Evolutionary conservation across 2,888 invertebrate genomes (phyloP), one percentile per base, ranked within the genome.

Genomic region (Melanchra persicariae): DNA sequence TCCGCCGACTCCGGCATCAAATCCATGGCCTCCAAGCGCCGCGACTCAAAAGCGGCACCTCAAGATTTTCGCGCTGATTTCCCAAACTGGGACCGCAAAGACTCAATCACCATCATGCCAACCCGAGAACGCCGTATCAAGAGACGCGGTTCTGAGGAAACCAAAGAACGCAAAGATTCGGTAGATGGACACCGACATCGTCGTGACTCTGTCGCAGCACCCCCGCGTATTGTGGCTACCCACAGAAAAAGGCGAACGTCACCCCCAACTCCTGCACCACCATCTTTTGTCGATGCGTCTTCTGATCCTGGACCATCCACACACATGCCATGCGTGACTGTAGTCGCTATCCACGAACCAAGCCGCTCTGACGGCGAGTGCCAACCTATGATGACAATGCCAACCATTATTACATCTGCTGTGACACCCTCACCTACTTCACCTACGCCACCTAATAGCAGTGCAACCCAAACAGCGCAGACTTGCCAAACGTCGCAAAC

Each of bases 1-100:
- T 98, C 98, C 72, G 98, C 98, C 58, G 98, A 98, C 92, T 98
- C 98, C 0, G 98, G 98, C 61, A 97, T 98, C 81, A 97, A 98
- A 88, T 97, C 98, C 37, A 97, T 97, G 90, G 97, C 97, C 66
- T 97, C 98, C 5, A 97, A 96, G 84, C 96, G 98, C 19, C 96
- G 98, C 15, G 98, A 98, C 85, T 98, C 98, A 19, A 97, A 97
- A 91, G 97, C 96, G 24, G 95, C 92, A 15, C 95, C 97, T 19
- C 97, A 97, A 87, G 97, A 97, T 85, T 97, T 97, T 85, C 96
- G 96, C 65, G 96, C 97, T 15, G 98, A 98, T 86, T 97, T 98
- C 73, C 97, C 97, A 0, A 97, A 96, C 74, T 98, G 97, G 97
- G 97, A 97, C 70, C 96, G 97, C 62, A 96, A 97, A 72, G 97